Percentiles rank a stretch among this genome's conserved stretches.
phyloP scores from a whole-genome alignment of 1,140 invertebrate genomes.

The Scaptomyza graminum region DNA sequence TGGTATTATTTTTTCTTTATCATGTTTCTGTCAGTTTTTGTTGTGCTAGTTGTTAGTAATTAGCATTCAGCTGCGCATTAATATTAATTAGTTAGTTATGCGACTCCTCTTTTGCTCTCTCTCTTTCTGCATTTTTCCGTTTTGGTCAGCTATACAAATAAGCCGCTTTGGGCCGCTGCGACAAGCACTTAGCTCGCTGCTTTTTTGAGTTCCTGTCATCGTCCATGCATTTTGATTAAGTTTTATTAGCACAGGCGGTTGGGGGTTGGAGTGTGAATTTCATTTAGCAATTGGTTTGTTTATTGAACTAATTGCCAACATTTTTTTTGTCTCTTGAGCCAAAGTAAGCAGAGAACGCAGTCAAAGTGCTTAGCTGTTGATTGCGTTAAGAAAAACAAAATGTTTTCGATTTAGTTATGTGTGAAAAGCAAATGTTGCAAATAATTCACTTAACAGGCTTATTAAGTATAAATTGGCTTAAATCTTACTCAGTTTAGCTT shows the following conservation, averaged over 20 bases:
- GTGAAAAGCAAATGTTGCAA: not conserved
- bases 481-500: not conserved
- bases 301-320: constrained; percentile 30
- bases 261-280: not conserved
- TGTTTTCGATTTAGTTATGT: not conserved
- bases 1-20: not conserved
- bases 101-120: constrained; percentile 28
- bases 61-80: constrained; percentile 75
- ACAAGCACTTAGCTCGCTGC: constrained; percentile 36
- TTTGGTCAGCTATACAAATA: constrained; percentile 23
- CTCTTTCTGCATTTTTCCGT: not conserved
- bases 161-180: constrained; percentile 25
- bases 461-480: not conserved
- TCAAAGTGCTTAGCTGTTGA: not conserved
- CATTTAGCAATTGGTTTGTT: constrained; percentile 24
- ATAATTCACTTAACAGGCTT: not conserved
- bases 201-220: constrained; percentile 30
- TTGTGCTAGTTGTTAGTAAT: constrained; percentile 52
- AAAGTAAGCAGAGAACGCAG: not conserved
- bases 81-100: constrained; percentile 81
- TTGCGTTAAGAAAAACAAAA: not conserved
- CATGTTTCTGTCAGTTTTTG: constrained; percentile 1
- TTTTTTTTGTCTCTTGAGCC: constrained; percentile 24
- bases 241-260: too few relatives aligned
- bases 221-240: constrained; percentile 48